Percentiles rank a stretch among this genome's conserved stretches.
phyloP scores from a whole-genome alignment of 2,797 vertebrate species.

The Xiphophorus birchmanni region DNA sequence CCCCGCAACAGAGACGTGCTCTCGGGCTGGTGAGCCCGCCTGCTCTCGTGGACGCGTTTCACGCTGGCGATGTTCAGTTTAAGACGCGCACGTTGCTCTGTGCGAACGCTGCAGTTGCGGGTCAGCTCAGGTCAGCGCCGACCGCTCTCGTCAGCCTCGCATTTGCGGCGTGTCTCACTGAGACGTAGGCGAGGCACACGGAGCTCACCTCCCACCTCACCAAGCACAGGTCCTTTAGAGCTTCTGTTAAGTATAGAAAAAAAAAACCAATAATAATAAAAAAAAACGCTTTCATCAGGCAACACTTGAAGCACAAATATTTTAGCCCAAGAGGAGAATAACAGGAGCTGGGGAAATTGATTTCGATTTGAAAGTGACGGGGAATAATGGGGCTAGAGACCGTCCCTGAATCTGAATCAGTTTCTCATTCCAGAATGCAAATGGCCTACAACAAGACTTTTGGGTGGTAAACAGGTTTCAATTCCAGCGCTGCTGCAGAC shows the following conservation, averaged over 20 bases:
- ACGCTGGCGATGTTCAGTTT: constrained; percentile 59
- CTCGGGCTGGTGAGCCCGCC: constrained; percentile 30
- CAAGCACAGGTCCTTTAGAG: constrained; percentile 37
- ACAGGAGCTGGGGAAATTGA: constrained; percentile 66
- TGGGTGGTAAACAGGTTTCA: constrained; percentile 52
- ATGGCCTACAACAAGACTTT: constrained; percentile 60
- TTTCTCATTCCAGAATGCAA: constrained; percentile 67
- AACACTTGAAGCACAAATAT: constrained; percentile 64
- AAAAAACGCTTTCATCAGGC: constrained; percentile 70
- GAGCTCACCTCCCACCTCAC: constrained; percentile 27
- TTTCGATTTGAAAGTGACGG: constrained; percentile 76
- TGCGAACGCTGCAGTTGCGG: constrained; percentile 56
- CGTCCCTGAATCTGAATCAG: constrained; percentile 67
- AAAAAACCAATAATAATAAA: too few species aligned
- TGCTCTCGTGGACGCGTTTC: constrained; percentile 27
- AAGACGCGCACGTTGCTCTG: constrained; percentile 54
- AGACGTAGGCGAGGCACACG: constrained; percentile 19
- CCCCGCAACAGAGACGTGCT: constrained; percentile 39
- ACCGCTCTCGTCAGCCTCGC: constrained; percentile 53
- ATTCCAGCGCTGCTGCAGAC: constrained; percentile 21
- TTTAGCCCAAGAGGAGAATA: constrained; percentile 65
- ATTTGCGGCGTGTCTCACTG: constrained; percentile 44
- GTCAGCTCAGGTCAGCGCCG: constrained; percentile 60
- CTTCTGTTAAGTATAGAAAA: constrained; percentile 27
- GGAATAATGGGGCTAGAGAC: constrained; percentile 68